Base-by-base conservation (phyloP, 2,113 vertebrate genomes). In the Peucedramus taeniatus region DNA sequence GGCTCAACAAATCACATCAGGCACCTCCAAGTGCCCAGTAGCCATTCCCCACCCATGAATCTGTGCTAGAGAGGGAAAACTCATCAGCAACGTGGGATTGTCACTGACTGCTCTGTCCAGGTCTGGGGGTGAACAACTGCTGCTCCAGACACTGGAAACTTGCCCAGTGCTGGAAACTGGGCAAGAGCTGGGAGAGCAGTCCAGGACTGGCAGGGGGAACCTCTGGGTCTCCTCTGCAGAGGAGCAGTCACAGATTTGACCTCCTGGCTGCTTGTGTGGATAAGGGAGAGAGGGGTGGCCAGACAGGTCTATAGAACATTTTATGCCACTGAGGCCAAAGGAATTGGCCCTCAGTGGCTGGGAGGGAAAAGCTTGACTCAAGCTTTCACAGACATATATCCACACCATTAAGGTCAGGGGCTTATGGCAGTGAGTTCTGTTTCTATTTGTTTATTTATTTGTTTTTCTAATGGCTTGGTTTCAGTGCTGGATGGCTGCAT, bases 391-490 rank as follows among this genome's bases (percentile, higher is more conserved):
- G 79, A 49, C 27, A 8, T 49, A 54, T 13, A 65, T 45, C 40
- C 53, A 64, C n/a, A 86, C 76, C 92, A 31, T 90, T 91, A 89
- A 93, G 71, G 75, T 87, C 83, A 81, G 39, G 35, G 57, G 47
- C 65, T 95, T 93, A 88, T 82, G 24, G 1, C 23, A 69, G 57
- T n/a, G 19, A 12, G 45, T 9, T 87, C 89, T 72, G 70, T 56
- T 70, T 86, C 51, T 65, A 39, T 74, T 85, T 93, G 54, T 82
- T 44, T 59, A 75, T 40, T 69, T 94, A 69, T 66, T 89, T 91
- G n/a, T 63, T 90, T 94, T 94, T 85, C 79, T 95, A 93, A 87
- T 27, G 8, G 68, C 80, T 78, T 66, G 65, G 68, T 76, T 80
- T 64, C 7, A 16, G 42, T 53, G 91, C 68, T 72, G 59, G 28